phyloP scores from a whole-genome alignment of 2,113 vertebrate genomes.

The Colistium nudipinnis region DNA sequence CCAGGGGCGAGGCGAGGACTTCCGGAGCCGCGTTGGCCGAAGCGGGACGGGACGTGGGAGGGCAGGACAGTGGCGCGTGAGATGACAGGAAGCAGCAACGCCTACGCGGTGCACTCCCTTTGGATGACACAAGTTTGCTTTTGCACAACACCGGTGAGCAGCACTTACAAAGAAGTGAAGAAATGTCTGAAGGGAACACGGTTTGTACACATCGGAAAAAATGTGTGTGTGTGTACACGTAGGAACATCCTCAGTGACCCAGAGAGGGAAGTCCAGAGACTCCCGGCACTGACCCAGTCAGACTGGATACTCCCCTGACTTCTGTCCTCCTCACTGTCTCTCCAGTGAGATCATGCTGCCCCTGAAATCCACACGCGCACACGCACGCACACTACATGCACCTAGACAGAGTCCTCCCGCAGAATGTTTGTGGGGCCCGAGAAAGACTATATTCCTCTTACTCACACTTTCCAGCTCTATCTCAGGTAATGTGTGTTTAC shows the following conservation, averaged over 20 bases:
- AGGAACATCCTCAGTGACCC: slow-evolving; percentile 24
- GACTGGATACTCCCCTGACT: slow-evolving; percentile 33
- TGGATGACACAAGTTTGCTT: slow-evolving; percentile 36
- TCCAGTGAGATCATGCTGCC: slow-evolving; percentile 22
- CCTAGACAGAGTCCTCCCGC: slow-evolving; percentile 8
- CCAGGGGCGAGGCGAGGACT: slow-evolving; percentile 51
- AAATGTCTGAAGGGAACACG: background rate
- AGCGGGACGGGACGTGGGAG: slow-evolving; percentile 52
- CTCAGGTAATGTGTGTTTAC: slow-evolving; percentile 60
- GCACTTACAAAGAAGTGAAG: background rate
- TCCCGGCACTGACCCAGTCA: slow-evolving; percentile 49
- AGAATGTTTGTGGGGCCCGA: slow-evolving; percentile 21
- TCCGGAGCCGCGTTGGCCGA: slow-evolving; percentile 48
- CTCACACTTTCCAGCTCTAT: slow-evolving; percentile 37
- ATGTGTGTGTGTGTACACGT: slow-evolving; percentile 21
- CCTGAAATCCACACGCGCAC: slow-evolving; percentile 14
- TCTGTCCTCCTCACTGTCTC: slow-evolving; percentile 34
- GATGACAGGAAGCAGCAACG: slow-evolving; percentile 54
- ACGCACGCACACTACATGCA: background rate
- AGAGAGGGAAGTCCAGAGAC: slow-evolving; percentile 47
- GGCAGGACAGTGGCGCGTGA: slow-evolving; percentile 39
- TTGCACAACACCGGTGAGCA: background rate
- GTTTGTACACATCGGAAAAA: no score
- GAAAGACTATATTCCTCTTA: slow-evolving; percentile 26
- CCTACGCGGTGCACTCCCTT: slow-evolving; percentile 31